phyloP scores from a whole-genome alignment of 2,113 vertebrate genomes.

The Hypomesus transpacificus region DNA sequence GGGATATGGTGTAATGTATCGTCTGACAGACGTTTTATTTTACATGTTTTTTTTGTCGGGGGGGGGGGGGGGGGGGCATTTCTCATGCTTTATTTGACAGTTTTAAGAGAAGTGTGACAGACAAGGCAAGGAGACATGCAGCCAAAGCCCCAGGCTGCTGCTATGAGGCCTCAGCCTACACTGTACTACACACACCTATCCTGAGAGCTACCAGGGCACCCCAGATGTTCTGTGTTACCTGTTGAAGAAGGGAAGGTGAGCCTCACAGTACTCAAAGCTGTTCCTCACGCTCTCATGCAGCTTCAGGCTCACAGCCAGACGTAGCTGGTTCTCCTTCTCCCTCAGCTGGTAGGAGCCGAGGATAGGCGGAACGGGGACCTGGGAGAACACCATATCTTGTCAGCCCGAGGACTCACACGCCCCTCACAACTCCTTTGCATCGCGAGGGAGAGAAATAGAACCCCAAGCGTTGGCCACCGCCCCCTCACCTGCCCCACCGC shows the following conservation, averaged over 20 bases:
- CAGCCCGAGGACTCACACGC: neutral
- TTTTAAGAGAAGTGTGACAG: too few species aligned
- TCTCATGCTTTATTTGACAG: too few species aligned
- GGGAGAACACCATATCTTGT: constrained; percentile 27
- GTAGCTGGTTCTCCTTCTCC: constrained; percentile 78
- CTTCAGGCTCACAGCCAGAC: constrained; percentile 80
- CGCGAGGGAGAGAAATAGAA: too few species aligned
- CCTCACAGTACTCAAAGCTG: constrained; percentile 91
- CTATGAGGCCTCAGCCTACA: neutral
- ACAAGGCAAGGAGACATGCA: too few species aligned
- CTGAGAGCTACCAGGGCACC: too few species aligned
- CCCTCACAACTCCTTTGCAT: too few species aligned
- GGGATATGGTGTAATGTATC: too few species aligned
- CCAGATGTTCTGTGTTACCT: constrained; percentile 66
- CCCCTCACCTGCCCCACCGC: too few species aligned
- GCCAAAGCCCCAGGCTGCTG: constrained; percentile 62
- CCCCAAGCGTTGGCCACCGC: too few species aligned
- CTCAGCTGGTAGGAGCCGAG: constrained; percentile 84
- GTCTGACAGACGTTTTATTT: too few species aligned
- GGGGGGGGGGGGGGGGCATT: too few species aligned
- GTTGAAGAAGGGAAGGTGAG: constrained; percentile 88
- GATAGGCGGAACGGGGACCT: constrained; percentile 93
- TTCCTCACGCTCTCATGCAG: constrained; percentile 94
- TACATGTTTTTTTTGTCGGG: too few species aligned
- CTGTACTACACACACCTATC: neutral